These are phyloP conservation scores for Caenorhabditis brenneri DNA, from an alignment of 1,140 invertebrate genomes.

Conservation along the genomic window DNA sequence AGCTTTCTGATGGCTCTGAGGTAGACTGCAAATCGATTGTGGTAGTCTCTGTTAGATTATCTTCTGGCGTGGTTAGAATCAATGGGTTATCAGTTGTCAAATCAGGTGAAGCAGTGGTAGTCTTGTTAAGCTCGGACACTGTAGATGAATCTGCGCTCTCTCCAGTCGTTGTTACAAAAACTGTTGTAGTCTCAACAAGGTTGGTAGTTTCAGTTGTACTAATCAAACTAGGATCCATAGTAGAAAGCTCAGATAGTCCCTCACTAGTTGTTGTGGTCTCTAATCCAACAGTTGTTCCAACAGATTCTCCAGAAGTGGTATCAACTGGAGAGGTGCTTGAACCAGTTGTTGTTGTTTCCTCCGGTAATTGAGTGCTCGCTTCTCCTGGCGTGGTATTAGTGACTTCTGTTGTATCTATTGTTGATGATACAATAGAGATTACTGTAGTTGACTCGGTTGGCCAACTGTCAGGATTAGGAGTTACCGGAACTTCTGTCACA, in stretches of 20 bases:
- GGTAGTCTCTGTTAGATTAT: not conserved
- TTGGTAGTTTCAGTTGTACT: not conserved
- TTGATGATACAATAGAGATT: not conserved
- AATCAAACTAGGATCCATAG: not conserved
- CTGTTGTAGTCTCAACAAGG: not conserved
- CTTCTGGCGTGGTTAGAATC: not conserved
- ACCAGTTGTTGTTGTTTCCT: not conserved
- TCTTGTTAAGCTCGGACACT: not conserved
- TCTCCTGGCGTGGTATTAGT: not conserved
- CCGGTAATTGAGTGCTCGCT: not conserved
- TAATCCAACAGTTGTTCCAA: not conserved
- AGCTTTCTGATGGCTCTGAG: too few relatives aligned
- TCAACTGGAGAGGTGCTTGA: not conserved
- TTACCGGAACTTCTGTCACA: not conserved
- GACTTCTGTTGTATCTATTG: not conserved
- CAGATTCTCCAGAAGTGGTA: not conserved
- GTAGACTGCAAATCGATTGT: too few relatives aligned
- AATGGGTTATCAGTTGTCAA: not conserved
- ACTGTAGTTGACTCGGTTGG: not conserved
- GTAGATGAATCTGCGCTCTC: not conserved
- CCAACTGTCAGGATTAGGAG: not conserved
- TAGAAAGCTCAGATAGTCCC: not conserved
- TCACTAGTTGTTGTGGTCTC: not conserved
- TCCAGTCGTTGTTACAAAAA: not conserved
- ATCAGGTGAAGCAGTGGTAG: not conserved